Base-by-base conservation (phyloP, 2,113 vertebrate genomes). In the Prionailurus viverrinus region DNA sequence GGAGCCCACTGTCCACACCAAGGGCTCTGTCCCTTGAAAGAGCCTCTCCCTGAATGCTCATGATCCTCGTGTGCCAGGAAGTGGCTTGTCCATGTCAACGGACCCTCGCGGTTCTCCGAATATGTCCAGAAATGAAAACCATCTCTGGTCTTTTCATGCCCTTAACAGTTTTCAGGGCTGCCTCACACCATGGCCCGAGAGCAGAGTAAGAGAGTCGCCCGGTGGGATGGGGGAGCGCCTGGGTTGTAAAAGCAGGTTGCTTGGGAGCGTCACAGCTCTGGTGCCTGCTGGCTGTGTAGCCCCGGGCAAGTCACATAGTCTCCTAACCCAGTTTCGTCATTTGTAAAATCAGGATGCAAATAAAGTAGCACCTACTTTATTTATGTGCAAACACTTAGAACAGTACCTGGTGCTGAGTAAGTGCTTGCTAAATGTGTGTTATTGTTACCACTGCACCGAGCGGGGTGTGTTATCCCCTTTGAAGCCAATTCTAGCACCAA, bases 321-420 rank as follows among this genome's bases (percentile, higher is more conserved):
- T 76, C 92, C 36, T 53, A 92, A 92, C 19, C 33, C 15, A 78
- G 51, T 82, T 82, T 92, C 25, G 19, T 91, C 33, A 21, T 48
- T 76, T 92, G 69, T 78, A 92, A 92, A 94, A 63, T 88, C 84
- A 71, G 41, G 33, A 58, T 66, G 61, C 87, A 96, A 87, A 78
- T 55, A 89, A 94, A 73, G 41, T 48, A 66, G 45, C 71, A 58
- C 61, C 53, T 79, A 55, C 61, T 78, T 91, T 31, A 53, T 69
- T 82, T 78, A 65, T 48, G 15, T 79, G 1, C 88, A 83, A 73
- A 65, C 65, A 84, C n/a, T 80, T 73, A 78, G 33, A 85, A 78
- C 9, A 85, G 51, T 68, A 15, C 25, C 41, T 45, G 23, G 25
- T 58, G 58, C 81, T 71, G 61, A 85, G n/a, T 51, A 71, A 80